Evolutionary conservation across 2,113 vertebrate species (phyloP), one percentile per base, ranked within the genome.

Genomic region (Oplegnathus fasciatus): DNA sequence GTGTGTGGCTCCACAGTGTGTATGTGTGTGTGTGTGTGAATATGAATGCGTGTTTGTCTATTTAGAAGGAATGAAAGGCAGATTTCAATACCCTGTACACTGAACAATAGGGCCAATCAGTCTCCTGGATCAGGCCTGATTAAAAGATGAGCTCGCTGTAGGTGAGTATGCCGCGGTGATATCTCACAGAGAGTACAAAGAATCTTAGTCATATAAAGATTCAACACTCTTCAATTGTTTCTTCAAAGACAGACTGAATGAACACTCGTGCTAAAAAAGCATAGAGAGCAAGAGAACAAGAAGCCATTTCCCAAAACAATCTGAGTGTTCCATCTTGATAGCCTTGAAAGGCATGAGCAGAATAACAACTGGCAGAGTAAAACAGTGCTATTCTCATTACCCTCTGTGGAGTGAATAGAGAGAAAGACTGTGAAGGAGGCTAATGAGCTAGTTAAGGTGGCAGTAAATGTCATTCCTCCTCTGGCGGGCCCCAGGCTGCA

Each of bases 381-480:
- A 86, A 86, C 60, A 42, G 64, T 37, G 78, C 84, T 76, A 72
- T 87, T 72, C 79, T 90, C 89, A 79, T 78, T 85, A 89, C 55
- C 73, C 81, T 86, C 78, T 61, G 78, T 60, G 76, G 83, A 73
- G 67, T 37, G 84, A 83, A 88, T 32, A 80, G 83, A 84, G 60
- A 80, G 79, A 69, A 78, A 74, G 82, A 85, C 71, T 86, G 91
- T 75, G 82, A 92, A 90, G 92, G 86, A 81, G 81, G 88, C 90
- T 95, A 95, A 95, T 95, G 93, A 94, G 91, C 89, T 91, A 82
- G 91, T 94, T 94, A 94, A 89, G 92, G 89, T 92, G 91, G 92
- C 84, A 87, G 92, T 92, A 94, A 95, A 95, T 95, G 94, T 95
- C 94, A 95, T 48, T 80, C 76, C 77, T 83, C 91, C 91, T 89